Base-by-base conservation (phyloP, 2,888 invertebrate genomes). In the Acrobasis repandana region DNA sequence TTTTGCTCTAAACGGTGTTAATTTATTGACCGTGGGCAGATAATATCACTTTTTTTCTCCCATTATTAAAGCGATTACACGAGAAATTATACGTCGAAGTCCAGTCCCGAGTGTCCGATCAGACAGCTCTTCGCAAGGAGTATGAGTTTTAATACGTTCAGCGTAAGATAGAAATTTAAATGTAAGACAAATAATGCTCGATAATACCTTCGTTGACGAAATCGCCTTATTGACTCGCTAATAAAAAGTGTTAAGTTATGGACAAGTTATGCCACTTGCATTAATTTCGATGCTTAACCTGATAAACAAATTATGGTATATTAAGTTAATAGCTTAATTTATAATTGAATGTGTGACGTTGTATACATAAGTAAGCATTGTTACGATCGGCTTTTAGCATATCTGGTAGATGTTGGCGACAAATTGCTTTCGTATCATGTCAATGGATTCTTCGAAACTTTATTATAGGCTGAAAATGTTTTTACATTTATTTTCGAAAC, bases 1-100 rank as follows among this genome's bases (percentile, higher is more conserved):
- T 91, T 90, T 92, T 85, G 91, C 92, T 91, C 88, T 92, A 92
- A 92, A 91, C 88, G 90, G 91, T 90, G 92, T 92, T 92, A 92
- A 92, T 92, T 92, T 92, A 92, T 92, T 90, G 86, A 91, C 88
- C 87, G 91, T 91, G 91, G 90, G 91, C 88, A 92, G 92, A 92
- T 92, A 92, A 92, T 92, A 92, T 91, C 90, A 87, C 86, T 89
- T 91, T 92, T 86, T 91, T 92, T 86, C 83, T 84, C 80, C 85
- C 91, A 90, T 92, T 91, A 92, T 91, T 88, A 85, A 90, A 88
- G 84, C 91, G 90, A 92, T 92, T 92, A 92, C 92, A 92, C 84
- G 88, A 90, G 90, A 89, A 92, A 91, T 92, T 91, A 92, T 92
- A 90, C 88, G 85, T 85, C 81, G 85, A 85, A 80, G 85, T 85